These are phyloP conservation scores for Eupithecia pulchellata DNA, from an alignment of 2,888 invertebrate species.

Conservation along the genomic window DNA sequence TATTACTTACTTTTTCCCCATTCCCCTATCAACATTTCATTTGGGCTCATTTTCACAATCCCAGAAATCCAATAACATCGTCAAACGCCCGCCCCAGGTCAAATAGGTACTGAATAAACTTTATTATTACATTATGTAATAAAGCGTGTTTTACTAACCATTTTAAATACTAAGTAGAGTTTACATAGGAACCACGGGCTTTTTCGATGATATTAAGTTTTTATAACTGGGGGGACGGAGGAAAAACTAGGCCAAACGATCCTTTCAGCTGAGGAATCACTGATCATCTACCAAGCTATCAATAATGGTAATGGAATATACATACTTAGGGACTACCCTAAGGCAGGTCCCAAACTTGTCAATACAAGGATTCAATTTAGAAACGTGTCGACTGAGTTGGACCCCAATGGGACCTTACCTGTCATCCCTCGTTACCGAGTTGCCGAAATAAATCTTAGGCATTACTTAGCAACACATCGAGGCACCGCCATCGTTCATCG, in stretches of 20 bases:
- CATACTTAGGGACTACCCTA: not conserved
- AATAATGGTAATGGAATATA: not conserved
- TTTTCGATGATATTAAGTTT: not conserved
- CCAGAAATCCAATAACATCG: constrained; percentile 14
- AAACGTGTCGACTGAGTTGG: constrained; percentile 34
- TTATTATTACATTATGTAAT: constrained; percentile 24
- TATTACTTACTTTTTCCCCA: constrained; percentile 4
- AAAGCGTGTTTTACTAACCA: not conserved
- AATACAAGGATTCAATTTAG: constrained; percentile 45
- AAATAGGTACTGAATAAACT: constrained; percentile 30
- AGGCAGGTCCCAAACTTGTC: constrained; percentile 21
- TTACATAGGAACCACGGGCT: not conserved
- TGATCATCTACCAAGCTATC: not conserved
- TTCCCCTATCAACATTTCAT: constrained; percentile 7
- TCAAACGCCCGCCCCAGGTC: constrained; percentile 11
- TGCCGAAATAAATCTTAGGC: constrained; percentile 42
- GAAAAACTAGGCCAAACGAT: not conserved
- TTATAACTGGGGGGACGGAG: not conserved
- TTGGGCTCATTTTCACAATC: constrained; percentile 14
- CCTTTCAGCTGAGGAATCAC: not conserved
- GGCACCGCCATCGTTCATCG: constrained; percentile 22
- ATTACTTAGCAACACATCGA: constrained; percentile 36
- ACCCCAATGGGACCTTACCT: constrained; percentile 39
- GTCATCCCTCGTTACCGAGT: constrained; percentile 46
- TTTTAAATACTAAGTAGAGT: not conserved